These are phyloP conservation scores for Pedetes capensis DNA, from an alignment of 2,113 vertebrate species.

Conservation along the genomic window DNA sequence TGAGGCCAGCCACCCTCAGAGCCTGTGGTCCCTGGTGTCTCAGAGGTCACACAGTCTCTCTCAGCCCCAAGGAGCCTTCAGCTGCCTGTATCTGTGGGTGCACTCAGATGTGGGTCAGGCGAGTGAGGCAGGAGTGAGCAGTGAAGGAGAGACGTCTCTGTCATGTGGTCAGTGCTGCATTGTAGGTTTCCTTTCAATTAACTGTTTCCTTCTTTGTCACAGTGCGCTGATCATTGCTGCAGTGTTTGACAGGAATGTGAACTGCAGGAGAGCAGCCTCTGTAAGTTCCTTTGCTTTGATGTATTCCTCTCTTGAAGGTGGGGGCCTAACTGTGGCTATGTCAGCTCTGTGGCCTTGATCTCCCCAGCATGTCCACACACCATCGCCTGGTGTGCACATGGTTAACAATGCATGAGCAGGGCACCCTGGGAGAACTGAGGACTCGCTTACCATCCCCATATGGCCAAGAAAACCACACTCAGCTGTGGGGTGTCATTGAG, in stretches of 20 bases:
- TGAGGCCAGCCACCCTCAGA: background rate
- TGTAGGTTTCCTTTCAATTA: background rate
- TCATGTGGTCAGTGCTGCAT: background rate
- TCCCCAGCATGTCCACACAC: no score
- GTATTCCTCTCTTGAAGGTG: background rate
- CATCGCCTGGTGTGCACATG: background rate
- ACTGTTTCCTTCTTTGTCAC: rapidly evolving
- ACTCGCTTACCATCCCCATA: no score
- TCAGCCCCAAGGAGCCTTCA: background rate
- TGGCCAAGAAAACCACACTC: background rate
- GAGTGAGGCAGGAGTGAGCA: background rate
- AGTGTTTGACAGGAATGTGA: conserved; percentile 67
- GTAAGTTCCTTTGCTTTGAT: conserved; percentile 31
- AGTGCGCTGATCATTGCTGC: conserved; percentile 62
- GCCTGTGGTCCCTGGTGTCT: background rate
- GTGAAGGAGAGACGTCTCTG: background rate
- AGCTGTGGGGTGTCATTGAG: background rate
- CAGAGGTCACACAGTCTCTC: background rate
- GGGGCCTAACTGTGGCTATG: background rate
- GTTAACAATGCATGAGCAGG: no score
- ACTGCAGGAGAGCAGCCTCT: conserved; percentile 74
- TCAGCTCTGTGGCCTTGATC: background rate
- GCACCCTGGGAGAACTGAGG: background rate
- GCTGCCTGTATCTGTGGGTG: background rate
- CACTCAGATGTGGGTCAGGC: background rate